Percentiles rank a stretch among this genome's conserved stretches.
Evolutionary conservation across 2,888 invertebrate genomes (phyloP).

Genomic region (Euspilapteryx auroguttella): DNA sequence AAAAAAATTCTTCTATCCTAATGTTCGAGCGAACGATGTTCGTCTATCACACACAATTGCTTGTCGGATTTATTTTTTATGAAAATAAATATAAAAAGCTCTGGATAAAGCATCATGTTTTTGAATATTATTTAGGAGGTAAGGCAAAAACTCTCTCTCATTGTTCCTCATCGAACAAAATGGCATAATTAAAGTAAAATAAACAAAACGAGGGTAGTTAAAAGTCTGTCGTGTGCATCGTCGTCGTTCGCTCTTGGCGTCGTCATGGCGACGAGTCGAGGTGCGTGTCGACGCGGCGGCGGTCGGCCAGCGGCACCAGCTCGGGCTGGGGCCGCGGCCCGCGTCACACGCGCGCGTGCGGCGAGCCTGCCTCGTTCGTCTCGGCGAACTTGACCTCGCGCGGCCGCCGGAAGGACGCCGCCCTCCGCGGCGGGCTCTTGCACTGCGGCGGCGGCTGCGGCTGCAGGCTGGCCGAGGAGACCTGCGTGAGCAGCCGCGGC

Average conservation of each 20-base stretch:
- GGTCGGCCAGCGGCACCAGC: constrained; percentile 51
- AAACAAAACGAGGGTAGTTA: too few species aligned
- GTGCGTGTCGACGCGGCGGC: constrained; percentile 16
- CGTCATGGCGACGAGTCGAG: constrained; percentile 26
- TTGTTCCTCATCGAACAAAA: too few species aligned
- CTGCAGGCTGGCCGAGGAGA: too few species aligned
- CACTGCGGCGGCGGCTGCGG: constrained; percentile 34
- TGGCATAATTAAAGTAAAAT: too few species aligned
- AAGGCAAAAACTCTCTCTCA: too few species aligned
- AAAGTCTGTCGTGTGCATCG: constrained; percentile 39
- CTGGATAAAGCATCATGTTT: too few species aligned
- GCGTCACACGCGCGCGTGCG: constrained; percentile 47
- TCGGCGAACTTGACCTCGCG: constrained; percentile 59
- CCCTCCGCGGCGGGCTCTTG: constrained; percentile 38
- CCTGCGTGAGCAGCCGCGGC: constrained; percentile 24
- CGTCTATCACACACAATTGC: too few species aligned
- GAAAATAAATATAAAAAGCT: too few species aligned
- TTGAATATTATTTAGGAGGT: too few species aligned
- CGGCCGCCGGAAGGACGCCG: constrained; percentile 43
- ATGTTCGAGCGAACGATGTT: too few species aligned
- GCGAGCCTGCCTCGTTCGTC: constrained; percentile 21
- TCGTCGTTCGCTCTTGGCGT: constrained; percentile 22
- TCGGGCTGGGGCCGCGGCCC: constrained; percentile 56
- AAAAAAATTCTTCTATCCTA: too few species aligned
- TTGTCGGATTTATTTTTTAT: too few species aligned